These are phyloP conservation scores for Lepidochitona cinerea DNA, from an alignment of 2,888 invertebrate species.

Conservation along the genomic window DNA sequence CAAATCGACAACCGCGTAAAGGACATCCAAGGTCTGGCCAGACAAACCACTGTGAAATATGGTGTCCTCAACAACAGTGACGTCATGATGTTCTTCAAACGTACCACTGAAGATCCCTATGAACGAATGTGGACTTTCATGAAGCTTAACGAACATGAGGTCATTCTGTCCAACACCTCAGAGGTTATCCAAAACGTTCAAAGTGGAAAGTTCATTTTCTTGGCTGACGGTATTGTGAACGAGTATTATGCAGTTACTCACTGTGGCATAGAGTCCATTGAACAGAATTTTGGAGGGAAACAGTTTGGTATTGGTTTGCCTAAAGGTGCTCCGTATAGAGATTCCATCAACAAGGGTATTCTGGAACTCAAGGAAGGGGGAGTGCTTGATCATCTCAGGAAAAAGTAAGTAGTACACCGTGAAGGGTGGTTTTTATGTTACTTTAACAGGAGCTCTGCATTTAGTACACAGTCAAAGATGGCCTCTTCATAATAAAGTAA, in stretches of 20 bases:
- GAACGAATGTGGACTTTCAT: slow-evolving; percentile 61
- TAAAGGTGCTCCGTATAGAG: slow-evolving; percentile 56
- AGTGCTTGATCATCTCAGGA: slow-evolving; percentile 41
- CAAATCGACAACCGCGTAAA: slow-evolving; percentile 55
- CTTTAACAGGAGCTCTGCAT: too few species aligned
- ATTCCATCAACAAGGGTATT: slow-evolving; percentile 53
- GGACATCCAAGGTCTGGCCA: slow-evolving; percentile 45
- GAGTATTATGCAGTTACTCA: slow-evolving; percentile 50
- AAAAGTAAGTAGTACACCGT: slow-evolving; percentile 53
- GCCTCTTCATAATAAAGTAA: too few species aligned
- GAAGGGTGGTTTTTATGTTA: too few species aligned
- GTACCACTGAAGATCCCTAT: slow-evolving; percentile 45
- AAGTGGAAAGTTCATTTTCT: slow-evolving; percentile 39
- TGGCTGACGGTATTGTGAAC: slow-evolving; percentile 55
- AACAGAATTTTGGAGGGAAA: slow-evolving; percentile 54
- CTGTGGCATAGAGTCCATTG: slow-evolving; percentile 55
- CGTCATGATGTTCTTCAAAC: slow-evolving; percentile 48
- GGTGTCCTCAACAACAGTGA: slow-evolving; percentile 52
- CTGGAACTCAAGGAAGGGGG: slow-evolving; percentile 54
- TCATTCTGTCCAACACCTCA: slow-evolving; percentile 34
- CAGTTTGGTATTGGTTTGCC: slow-evolving; percentile 59
- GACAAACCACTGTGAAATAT: slow-evolving; percentile 48
- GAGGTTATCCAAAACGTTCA: slow-evolving; percentile 41
- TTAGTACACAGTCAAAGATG: too few species aligned
- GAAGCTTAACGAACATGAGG: slow-evolving; percentile 43